Base-by-base conservation (phyloP, 2,888 invertebrate genomes). In the Baronia brevicornis region DNA sequence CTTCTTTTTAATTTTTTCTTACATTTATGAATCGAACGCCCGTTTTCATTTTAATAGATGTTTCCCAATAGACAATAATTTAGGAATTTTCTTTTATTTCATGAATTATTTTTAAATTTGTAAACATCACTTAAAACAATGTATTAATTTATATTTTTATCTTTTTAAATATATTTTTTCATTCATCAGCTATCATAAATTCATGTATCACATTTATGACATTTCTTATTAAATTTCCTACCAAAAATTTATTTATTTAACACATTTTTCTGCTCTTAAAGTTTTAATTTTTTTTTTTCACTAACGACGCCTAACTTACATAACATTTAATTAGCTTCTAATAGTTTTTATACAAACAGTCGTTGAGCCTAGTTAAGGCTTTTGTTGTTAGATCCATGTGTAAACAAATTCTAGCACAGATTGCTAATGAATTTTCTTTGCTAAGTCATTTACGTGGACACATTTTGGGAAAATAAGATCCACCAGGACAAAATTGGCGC, bases 101-200 rank as follows among this genome's bases (percentile, higher is more conserved):
- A 57, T 55, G 41, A 50, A 51, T 54, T 53, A 46, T 61, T 60
- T 63, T 17, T 8, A 20, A 20, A 13, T 4, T 24, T 13, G 9
- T 20, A 25, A 30, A 30, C 73, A 71, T 78, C 73, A 75, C 75
- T 73, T 57, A 66, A 72, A 60, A 60, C 42, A 57, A 54, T 10
- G 14, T 48, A 25, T 36, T 44, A 51, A 47, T 28, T 33, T 25
- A 36, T 28, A 4, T 29, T 37, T 25, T 27, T 25, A 11, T 17
- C 23, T 13, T 25, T 33, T 33, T 39, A 19, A n/a, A n/a, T 29
- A 12, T 38, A 24, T 28, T 14, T 38, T 17, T 11, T 36, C 25
- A 31, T 31, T 27, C 36, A 36, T 36, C 36, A n/a, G 23, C 18
- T 31, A 31, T 36, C 27, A 36, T 35, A 20, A 25, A 17, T 22